These are phyloP conservation scores for Boloria selene DNA, from an alignment of 2,888 invertebrate species.

Conservation along the genomic window DNA sequence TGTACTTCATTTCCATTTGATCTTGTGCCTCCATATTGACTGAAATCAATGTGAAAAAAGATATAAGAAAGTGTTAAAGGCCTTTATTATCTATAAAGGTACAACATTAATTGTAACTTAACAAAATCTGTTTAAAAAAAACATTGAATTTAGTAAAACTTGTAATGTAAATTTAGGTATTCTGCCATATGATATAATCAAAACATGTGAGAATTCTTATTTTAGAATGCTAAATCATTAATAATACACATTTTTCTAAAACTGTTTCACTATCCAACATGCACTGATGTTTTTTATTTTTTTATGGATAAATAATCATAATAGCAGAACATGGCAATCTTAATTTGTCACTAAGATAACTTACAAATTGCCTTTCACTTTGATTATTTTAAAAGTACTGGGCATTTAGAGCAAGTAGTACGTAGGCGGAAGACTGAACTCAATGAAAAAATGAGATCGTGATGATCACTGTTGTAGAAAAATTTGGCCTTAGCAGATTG, in stretches of 20 bases:
- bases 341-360: conserved; percentile 7
- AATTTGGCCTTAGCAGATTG: conserved; percentile 4
- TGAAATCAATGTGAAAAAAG: not conserved
- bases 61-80: too few species aligned
- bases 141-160: too few species aligned
- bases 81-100: too few species aligned
- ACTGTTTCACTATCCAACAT: too few species aligned
- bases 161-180: too few species aligned
- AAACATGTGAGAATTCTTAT: too few species aligned
- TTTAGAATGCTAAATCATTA: too few species aligned
- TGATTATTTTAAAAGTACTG: conserved; percentile 18
- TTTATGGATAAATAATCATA: not conserved
- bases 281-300: too few species aligned
- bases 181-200: too few species aligned
- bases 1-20: conserved; percentile 71
- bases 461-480: conserved; percentile 35
- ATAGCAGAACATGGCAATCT: conserved; percentile 10
- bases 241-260: too few species aligned
- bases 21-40: conserved; percentile 65
- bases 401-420: conserved; percentile 34
- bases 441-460: conserved; percentile 20
- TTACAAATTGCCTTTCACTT: conserved; percentile 34
- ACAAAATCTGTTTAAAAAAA: too few species aligned
- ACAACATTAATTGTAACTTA: too few species aligned
- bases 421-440: conserved; percentile 25